Evolutionary conservation across 2,113 vertebrate species (phyloP).

Genomic region (Nanorana parkeri): DNA sequence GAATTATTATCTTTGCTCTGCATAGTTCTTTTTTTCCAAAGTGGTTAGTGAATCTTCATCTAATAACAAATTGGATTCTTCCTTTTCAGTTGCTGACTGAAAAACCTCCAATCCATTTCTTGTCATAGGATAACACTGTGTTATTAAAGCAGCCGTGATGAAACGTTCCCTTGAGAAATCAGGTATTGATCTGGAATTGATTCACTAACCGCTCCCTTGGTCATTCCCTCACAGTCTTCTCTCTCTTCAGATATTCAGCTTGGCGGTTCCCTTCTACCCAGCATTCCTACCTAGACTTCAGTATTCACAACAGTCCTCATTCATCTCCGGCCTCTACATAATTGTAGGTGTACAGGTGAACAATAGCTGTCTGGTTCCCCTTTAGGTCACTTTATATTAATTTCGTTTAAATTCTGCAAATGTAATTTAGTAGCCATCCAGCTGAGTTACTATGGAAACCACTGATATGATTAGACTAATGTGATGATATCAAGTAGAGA

Average conservation of each 20-base stretch:
- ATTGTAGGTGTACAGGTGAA: neutral
- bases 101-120: conserved; percentile 21
- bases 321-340: neutral
- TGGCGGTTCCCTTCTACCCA: neutral
- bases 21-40: neutral
- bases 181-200: conserved; percentile 38
- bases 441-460: conserved; percentile 1
- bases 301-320: neutral
- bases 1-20: conserved; percentile 15
- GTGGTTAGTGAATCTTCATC: conserved; percentile 16
- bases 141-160: conserved; percentile 38
- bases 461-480: conserved; percentile 22
- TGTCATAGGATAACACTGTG: conserved; percentile 10
- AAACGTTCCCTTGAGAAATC: conserved; percentile 36
- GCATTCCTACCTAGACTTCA: neutral
- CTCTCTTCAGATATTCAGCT: conserved; percentile 12
- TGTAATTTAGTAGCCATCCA: conserved; percentile 8
- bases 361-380: neutral
- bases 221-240: neutral
- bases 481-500: conserved; percentile 11
- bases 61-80: conserved; percentile 33
- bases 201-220: neutral
- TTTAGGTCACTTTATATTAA: conserved; percentile 1
- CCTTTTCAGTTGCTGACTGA: conserved; percentile 32
- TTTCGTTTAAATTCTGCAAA: conserved; percentile 13